Evolutionary conservation across 92 coral and sea anemone genomes (phyloP).

Genomic region (Parazoanthus atlanticus): DNA sequence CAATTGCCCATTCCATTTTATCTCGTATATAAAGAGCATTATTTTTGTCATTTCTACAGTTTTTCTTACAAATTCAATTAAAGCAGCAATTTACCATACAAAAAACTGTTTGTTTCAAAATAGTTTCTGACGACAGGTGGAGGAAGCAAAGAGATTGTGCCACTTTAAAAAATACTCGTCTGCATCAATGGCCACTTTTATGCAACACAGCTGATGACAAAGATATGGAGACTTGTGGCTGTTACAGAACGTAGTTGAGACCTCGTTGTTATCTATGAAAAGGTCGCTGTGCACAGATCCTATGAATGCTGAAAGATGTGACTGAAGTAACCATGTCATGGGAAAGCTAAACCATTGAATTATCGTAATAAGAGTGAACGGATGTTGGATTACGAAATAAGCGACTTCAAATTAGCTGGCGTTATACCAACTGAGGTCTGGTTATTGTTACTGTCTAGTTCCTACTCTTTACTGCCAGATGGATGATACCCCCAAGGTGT

Average conservation of each 20-base stretch:
- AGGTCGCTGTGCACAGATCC: too few species aligned
- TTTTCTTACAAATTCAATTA: slow-evolving; percentile 25
- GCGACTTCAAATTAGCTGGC: too few species aligned
- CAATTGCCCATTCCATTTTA: slow-evolving; percentile 15
- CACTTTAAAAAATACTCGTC: background rate
- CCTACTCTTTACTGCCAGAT: too few species aligned
- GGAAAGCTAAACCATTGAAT: too few species aligned
- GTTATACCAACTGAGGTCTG: too few species aligned
- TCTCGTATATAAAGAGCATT: background rate
- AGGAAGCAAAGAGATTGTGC: background rate
- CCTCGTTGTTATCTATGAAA: background rate
- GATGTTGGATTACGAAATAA: too few species aligned
- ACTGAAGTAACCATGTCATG: background rate
- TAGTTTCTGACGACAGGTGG: slow-evolving; percentile 13
- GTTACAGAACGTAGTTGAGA: background rate
- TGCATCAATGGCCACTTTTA: background rate
- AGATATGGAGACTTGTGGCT: background rate
- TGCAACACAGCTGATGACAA: background rate
- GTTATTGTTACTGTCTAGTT: too few species aligned
- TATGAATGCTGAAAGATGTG: too few species aligned
- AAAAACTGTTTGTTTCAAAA: slow-evolving; percentile 30
- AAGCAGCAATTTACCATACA: slow-evolving; percentile 27
- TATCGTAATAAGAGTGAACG: too few species aligned
- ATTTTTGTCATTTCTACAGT: slow-evolving; percentile 16
- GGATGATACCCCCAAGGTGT: too few species aligned